Evolutionary conservation across 2,888 invertebrate species (phyloP).

Genomic region (Actias luna): DNA sequence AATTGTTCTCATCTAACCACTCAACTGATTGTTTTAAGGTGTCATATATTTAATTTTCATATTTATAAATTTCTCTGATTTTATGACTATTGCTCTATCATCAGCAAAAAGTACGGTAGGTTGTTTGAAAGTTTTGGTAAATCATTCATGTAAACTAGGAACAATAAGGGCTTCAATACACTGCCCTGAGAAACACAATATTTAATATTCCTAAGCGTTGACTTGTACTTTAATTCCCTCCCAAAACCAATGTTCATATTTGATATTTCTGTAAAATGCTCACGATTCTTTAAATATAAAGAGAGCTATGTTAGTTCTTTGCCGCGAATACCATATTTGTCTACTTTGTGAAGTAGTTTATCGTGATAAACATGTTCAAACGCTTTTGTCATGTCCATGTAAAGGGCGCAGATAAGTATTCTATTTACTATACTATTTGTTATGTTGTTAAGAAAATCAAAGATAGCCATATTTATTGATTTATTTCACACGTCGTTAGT

Average conservation of each 20-base stretch:
- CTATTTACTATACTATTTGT: conserved; percentile 15
- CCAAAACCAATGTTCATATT: too few relatives aligned
- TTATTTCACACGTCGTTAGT: too few relatives aligned
- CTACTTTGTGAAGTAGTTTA: conserved; percentile 20
- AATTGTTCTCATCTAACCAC: not conserved
- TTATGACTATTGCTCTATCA: conserved; percentile 2
- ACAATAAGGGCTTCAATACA: too few relatives aligned
- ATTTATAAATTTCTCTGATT: conserved; percentile 1
- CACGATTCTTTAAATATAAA: conserved; percentile 20
- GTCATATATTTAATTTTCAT: not conserved
- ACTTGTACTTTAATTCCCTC: too few relatives aligned
- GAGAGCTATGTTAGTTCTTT: conserved; percentile 19
- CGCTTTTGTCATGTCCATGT: conserved; percentile 26
- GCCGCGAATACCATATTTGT: conserved; percentile 21
- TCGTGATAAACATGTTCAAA: conserved; percentile 26
- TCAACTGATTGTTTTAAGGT: not conserved
- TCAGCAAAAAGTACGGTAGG: not conserved
- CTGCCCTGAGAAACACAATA: too few relatives aligned
- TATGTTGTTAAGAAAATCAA: conserved; percentile 14
- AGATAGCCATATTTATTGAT: conserved; percentile 16
- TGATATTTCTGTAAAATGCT: not conserved
- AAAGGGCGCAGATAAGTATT: conserved; percentile 20
- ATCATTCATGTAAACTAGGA: too few relatives aligned
- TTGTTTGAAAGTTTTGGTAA: not conserved
- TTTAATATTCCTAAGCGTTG: conserved; percentile 1